A percentile compares a stretch with the other conserved stretches of the same genome.
Evolutionary conservation across 2,888 invertebrate genomes (phyloP).

Genomic region (Drymonia ruficornis): DNA sequence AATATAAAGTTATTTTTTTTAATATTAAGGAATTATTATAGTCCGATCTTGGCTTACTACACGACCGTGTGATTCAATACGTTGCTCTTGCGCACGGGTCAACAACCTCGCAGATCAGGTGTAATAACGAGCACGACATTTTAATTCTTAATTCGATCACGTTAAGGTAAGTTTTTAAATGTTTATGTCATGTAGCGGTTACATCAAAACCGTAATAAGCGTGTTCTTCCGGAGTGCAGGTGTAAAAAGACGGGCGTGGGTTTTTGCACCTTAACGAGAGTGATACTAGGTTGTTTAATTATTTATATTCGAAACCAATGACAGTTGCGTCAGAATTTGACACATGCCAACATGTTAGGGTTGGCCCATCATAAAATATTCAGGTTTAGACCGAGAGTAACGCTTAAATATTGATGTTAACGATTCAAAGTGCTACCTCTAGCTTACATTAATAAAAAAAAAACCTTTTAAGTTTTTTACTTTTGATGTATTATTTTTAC

Average conservation of each 20-base stretch:
- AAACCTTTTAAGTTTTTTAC: too few relatives aligned
- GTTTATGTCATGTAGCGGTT: slow-evolving; percentile 13
- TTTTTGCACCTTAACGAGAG: slow-evolving; percentile 22
- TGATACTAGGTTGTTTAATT: not conserved
- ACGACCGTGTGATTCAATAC: not conserved
- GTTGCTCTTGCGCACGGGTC: slow-evolving; percentile 44
- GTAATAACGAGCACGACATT: slow-evolving; percentile 22
- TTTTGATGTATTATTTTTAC: too few relatives aligned
- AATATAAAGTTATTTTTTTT: not conserved
- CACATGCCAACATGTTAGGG: not conserved
- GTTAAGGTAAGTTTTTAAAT: slow-evolving; percentile 28
- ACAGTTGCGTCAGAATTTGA: not conserved
- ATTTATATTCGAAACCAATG: not conserved
- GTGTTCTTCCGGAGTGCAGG: slow-evolving; percentile 34
- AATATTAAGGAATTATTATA: not conserved
- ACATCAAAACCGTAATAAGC: slow-evolving; percentile 37
- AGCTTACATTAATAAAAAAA: too few relatives aligned
- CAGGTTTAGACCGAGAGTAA: too few relatives aligned
- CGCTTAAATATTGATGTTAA: too few relatives aligned
- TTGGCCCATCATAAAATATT: too few relatives aligned
- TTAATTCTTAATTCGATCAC: slow-evolving; percentile 17
- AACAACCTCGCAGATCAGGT: slow-evolving; percentile 35
- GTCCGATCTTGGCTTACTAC: not conserved
- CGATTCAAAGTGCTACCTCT: too few relatives aligned
- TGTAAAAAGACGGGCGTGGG: slow-evolving; percentile 28